Evolutionary conservation across 1,140 invertebrate species (phyloP), one percentile per base, ranked within the genome.

Genomic region (Chelonus insularis): DNA sequence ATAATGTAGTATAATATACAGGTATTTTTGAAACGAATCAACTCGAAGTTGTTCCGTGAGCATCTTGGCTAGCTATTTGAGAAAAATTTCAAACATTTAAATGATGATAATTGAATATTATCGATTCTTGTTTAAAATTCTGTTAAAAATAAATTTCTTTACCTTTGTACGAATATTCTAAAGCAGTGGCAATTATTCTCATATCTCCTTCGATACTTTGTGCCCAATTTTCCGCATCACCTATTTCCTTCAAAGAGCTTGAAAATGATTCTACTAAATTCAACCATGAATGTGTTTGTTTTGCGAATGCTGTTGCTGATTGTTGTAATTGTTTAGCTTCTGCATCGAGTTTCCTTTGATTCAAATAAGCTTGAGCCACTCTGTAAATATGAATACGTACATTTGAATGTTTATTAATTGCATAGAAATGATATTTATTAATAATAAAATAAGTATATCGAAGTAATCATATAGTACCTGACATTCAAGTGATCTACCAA

Each of bases 151-250:
- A n/a, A n/a, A n/a, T n/a, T n/a, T n/a, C n/a, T 36, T 29, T 63
- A 82, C 90, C 92, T 86, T 96, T 96, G 78, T 98, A 98, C 14
- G 94, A 95, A 83, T 94, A 91, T 84, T 98, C 95, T 52, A 99
- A 83, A 20, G 95, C 94, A 71, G 90, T 91, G 23, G 94, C 93
- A 66, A 99, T 92, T 0, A 91, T 91, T 78, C 90, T 88, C 88
- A 99, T 96, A 78, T 99, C 97, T 48, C 89, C 89, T 82, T 99
- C 97, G 68, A 99, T 99, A 65, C 91, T 96, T 66, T 90, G 88
- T 0, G 97, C 94, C 97, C 97, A 99, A 80, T 97, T 98, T 79
- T 99, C 95, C 6, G 97, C 96, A 86, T 99, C 96, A 9, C 97
- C 97, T 47, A 99, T 88, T 86, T 99, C 96, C 86, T 99, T 99